phyloP scores from a whole-genome alignment of 2,113 vertebrate genomes.

The Sapayoa aenigma region DNA sequence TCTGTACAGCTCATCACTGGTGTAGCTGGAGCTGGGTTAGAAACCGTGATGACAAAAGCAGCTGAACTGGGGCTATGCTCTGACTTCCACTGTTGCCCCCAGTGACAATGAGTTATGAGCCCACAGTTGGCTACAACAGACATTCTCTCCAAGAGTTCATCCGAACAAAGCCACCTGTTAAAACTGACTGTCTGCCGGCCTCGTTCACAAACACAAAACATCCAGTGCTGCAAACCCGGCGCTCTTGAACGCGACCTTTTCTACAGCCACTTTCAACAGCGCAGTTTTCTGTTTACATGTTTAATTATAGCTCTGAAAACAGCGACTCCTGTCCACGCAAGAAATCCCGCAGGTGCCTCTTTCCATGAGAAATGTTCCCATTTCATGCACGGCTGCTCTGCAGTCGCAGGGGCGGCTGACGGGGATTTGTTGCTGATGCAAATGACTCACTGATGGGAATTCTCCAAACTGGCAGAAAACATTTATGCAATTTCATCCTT shows the following conservation, averaged over 20 bases:
- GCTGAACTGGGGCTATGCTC: background rate
- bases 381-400: constrained; percentile 39
- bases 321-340: background rate
- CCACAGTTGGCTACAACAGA: background rate
- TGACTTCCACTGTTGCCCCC: background rate
- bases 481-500: background rate
- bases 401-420: background rate
- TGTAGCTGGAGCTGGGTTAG: background rate
- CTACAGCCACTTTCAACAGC: background rate
- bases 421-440: constrained; percentile 11
- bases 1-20: background rate
- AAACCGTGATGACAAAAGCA: background rate
- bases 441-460: constrained; percentile 39
- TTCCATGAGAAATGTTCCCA: constrained; percentile 20
- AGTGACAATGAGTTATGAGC: background rate
- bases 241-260: background rate
- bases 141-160: background rate
- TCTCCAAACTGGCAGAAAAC: background rate
- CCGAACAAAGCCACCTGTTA: constrained; percentile 18
- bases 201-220: background rate
- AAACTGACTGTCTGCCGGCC: background rate
- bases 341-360: constrained; percentile 9
- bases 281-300: background rate
- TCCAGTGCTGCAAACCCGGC: accelerated
- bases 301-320: constrained; percentile 24